A percentile compares a stretch with the other conserved stretches of the same genome.
phyloP scores from a whole-genome alignment of 1,140 invertebrate genomes.

The Drosophila littoralis region DNA sequence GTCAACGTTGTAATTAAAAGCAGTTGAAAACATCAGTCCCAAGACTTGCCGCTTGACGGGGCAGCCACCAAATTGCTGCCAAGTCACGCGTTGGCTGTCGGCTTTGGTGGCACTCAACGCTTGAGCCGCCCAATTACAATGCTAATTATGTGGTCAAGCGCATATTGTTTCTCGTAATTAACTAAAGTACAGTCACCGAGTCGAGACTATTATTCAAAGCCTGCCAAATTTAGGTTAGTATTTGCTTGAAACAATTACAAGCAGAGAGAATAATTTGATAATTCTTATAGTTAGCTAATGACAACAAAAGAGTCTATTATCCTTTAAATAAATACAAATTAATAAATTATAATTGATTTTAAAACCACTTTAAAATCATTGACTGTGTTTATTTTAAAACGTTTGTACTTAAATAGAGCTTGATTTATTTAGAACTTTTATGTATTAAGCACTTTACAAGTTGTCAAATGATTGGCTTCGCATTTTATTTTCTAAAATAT shows the following conservation, averaged over 20 bases:
- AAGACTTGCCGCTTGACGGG: conserved; percentile 21
- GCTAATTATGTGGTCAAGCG: conserved; percentile 64
- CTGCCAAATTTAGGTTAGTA: conserved; percentile 3
- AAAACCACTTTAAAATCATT: too few species aligned
- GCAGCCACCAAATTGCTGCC: conserved; percentile 56
- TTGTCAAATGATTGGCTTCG: too few species aligned
- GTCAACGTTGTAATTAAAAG: conserved; percentile 81
- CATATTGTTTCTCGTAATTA: conserved; percentile 43
- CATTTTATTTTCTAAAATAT: too few species aligned
- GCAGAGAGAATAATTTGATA: too few species aligned
- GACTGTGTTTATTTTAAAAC: too few species aligned
- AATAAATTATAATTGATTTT: too few species aligned
- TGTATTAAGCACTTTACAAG: too few species aligned
- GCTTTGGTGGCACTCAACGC: conserved; percentile 46
- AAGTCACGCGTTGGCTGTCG: conserved; percentile 73
- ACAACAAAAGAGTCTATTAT: too few species aligned
- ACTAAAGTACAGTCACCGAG: conserved; percentile 8
- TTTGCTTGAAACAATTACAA: neutral
- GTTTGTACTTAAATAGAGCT: too few species aligned
- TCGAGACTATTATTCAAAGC: conserved; percentile 6
- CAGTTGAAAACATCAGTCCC: conserved; percentile 72
- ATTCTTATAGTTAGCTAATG: too few species aligned
- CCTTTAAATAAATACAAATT: too few species aligned
- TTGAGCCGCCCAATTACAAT: conserved; percentile 68
- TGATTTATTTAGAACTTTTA: too few species aligned